phyloP scores from a whole-genome alignment of 2,888 invertebrate species.

The Pachydiplax longipennis region DNA sequence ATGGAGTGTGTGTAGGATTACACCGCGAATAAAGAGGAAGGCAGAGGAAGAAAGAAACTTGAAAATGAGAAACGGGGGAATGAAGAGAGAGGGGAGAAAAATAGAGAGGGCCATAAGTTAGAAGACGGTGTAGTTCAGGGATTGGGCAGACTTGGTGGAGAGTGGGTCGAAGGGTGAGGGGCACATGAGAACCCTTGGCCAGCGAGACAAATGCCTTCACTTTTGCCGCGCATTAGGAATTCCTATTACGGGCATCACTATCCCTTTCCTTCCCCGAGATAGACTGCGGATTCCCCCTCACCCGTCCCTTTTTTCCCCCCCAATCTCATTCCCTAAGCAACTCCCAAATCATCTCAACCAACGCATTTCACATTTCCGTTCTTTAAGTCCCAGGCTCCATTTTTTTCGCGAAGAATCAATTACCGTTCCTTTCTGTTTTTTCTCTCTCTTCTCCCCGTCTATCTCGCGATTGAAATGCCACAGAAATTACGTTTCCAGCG shows the following conservation, averaged over 20 bases:
- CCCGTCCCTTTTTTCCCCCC: not conserved
- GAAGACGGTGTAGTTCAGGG: not conserved
- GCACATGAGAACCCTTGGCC: not conserved
- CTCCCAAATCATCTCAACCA: not conserved
- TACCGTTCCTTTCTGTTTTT: not conserved
- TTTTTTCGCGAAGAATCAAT: not conserved
- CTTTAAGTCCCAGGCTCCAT: not conserved
- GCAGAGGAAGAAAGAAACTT: too few species aligned
- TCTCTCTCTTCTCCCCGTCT: not conserved
- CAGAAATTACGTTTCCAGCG: not conserved
- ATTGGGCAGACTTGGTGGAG: not conserved
- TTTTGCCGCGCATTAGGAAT: conserved; percentile 29
- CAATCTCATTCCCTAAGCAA: not conserved
- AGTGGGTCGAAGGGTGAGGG: too few species aligned
- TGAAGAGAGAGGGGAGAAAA: not conserved
- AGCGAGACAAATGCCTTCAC: conserved; percentile 2
- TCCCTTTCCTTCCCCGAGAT: not conserved
- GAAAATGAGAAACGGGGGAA: not conserved
- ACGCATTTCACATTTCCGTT: not conserved
- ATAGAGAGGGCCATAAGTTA: not conserved
- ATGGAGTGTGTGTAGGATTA: too few species aligned
- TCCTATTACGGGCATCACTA: conserved; percentile 8
- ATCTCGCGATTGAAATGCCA: not conserved
- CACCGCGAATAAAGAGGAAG: too few species aligned
- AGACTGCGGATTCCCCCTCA: not conserved